Evolutionary conservation across 2,113 vertebrate species (phyloP), one percentile per base, ranked within the genome.

Genomic region (Eleginops maclovinus): DNA sequence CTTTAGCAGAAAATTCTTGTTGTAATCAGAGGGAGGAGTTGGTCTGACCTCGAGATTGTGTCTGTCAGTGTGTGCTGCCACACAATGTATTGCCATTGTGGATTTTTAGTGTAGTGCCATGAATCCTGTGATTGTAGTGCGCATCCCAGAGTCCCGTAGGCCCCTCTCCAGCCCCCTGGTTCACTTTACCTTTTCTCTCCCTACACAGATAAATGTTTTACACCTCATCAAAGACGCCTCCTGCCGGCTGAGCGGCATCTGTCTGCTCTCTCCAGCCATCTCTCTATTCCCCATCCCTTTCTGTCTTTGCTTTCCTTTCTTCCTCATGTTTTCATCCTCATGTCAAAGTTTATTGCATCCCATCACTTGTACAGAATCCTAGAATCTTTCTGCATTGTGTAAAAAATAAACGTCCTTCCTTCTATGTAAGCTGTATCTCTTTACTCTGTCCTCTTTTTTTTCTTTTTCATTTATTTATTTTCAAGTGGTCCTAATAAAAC

Each of bases 151-250:
- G 72, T 43, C 74, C 41, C 44, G 3, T 56, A 65, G 53, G 56
- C 59, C 72, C 72, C 72, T 4, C 79, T 4, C 62, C 65, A 56
- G 59, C 70, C 89, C 89, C 88, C 81, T 82, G 79, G 90, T 94
- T 94, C 88, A 94, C 87, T 92, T 10, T 90, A 84, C 93, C 67
- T 93, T 74, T 92, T 91, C 91, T 95, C 93, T 96, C 8, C 95
- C 94, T 91, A 89, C 83, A 91, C 97, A 99, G 98, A 98, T 99
- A 99, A 98, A 89, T 96, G 94, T 96, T 97, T 96, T 96, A 94
- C 96, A 94, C 95, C 95, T 95, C 95, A 94, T 90, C 96, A 95
- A 95, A 96, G 97, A 97, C 90, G 95, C 92, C 94, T 95, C 91
- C 96, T 72, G 91, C 91, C 62, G 79, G 93, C 94, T 95, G 97